Base-by-base conservation (phyloP, 2,113 vertebrate species). In the Laterallus jamaicensis region DNA sequence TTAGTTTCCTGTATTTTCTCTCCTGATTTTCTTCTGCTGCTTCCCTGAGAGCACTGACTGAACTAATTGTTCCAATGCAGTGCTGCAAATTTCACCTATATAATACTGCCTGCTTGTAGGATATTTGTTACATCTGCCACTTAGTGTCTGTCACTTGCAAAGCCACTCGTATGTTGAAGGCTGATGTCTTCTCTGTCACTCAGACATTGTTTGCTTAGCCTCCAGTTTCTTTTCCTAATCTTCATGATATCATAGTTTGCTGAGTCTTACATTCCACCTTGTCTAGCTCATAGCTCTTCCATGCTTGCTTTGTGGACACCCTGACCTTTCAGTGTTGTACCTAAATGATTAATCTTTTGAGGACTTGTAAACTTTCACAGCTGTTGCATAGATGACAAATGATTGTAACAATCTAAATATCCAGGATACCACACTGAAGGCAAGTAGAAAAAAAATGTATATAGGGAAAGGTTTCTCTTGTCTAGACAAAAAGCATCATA, bases 1-100 rank as follows among this genome's bases (percentile, higher is more conserved):
- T 69, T 68, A 54, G 20, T 80, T 90, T 88, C 12, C 49, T 87
- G 35, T 49, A 52, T 89, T 82, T 94, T 88, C 9, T 44, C 20
- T 60, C 56, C 68, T 49, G 40, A 56, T 73, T 83, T 74, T 85
- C 69, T 78, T 37, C 44, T 49, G 28, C 40, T 77, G 21, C 56
- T 84, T 69, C 16, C 10, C 54, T 78, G 54, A 37, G 24, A 85
- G 11, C 18, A 62, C 40, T 88, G 58, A 8, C 44, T 87, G 71
- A 93, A 83, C 90, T 58, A 81, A 87, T 77, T 69, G 52, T 64
- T 81, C n/a, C 35, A 35, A 22, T 73, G 35, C 54, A 54, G 63
- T 31, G 81, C 68, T 32, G 47, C 74, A 94, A 87, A 83, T 95
- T 94, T 96, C 40, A 84, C 60, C 69, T 86, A 69, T 49, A 82